These are phyloP conservation scores for Styela plicata DNA, from an alignment of 23 tunicate genomes.

Conservation along the genomic window DNA sequence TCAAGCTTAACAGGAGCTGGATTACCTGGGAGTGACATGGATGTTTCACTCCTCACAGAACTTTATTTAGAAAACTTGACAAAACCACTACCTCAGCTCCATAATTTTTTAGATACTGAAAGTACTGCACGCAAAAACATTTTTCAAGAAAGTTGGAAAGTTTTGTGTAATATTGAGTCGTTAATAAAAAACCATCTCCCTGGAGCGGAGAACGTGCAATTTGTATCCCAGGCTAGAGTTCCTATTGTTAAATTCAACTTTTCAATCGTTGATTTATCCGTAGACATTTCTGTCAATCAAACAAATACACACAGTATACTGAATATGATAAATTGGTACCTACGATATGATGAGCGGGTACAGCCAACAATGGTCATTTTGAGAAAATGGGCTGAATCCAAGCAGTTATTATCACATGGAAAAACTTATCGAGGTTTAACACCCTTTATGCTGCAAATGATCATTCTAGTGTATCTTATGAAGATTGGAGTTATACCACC, in stretches of 20 bases:
- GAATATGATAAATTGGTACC: conserved; percentile 18
- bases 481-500: conserved; percentile 6
- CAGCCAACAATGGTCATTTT: background rate
- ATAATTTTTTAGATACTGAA: background rate
- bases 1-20: conserved; percentile 31
- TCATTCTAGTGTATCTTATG: conserved; percentile 3
- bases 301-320: background rate
- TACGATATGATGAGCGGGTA: conserved; percentile 13
- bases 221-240: background rate
- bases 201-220: background rate
- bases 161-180: background rate
- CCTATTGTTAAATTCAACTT: conserved; percentile 15
- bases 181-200: background rate
- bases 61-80: background rate
- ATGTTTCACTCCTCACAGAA: conserved; percentile 1
- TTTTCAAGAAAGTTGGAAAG: background rate
- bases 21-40: conserved; percentile 16
- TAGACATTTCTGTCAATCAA: conserved; percentile 20
- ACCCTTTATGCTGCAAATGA: conserved; percentile 22
- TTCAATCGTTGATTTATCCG: conserved; percentile 11
- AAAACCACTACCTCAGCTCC: background rate
- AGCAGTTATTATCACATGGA: conserved; percentile 1
- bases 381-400: conserved; percentile 26
- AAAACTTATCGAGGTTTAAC: conserved; percentile 3
- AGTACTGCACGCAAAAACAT: background rate